Percentiles rank a stretch among this genome's conserved stretches.
phyloP scores from a whole-genome alignment of 2,113 vertebrate genomes.

The Rhipidura dahli region DNA sequence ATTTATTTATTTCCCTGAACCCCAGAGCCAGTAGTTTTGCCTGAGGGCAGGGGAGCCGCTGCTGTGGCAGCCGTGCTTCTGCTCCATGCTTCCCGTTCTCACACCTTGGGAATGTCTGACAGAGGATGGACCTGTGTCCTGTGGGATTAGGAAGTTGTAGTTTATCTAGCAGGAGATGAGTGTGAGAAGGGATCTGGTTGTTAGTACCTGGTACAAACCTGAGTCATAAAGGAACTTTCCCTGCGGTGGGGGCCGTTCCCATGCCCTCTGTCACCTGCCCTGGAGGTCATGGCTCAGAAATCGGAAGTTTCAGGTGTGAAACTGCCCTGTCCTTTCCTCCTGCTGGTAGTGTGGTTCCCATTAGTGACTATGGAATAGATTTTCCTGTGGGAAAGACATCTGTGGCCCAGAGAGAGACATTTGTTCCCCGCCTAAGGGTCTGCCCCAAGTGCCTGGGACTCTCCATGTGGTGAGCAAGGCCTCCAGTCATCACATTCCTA shows the following conservation, averaged over 20 bases:
- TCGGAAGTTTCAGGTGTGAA: background rate
- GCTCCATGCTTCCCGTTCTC: background rate
- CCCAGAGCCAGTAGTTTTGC: background rate
- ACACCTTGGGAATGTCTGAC: background rate
- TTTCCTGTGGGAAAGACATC: background rate
- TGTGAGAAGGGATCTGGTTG: background rate
- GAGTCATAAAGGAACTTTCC: background rate
- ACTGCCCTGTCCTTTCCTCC: background rate
- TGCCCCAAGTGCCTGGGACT: background rate
- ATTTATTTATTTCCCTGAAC: background rate
- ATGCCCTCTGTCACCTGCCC: background rate
- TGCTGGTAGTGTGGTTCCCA: background rate
- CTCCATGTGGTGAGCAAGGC: background rate
- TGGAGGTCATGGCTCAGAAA: background rate
- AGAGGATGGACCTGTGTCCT: background rate
- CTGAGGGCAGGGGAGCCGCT: background rate
- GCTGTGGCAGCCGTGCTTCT: background rate
- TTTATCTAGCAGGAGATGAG: background rate
- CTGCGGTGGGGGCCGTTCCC: background rate
- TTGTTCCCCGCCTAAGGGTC: background rate
- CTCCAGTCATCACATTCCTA: constrained; percentile 41
- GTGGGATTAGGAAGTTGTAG: background rate
- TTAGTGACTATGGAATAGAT: background rate
- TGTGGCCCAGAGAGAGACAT: background rate
- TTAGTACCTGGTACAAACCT: background rate